phyloP scores from a whole-genome alignment of 2,888 invertebrate genomes.

The Camptogramma bilineatum region DNA sequence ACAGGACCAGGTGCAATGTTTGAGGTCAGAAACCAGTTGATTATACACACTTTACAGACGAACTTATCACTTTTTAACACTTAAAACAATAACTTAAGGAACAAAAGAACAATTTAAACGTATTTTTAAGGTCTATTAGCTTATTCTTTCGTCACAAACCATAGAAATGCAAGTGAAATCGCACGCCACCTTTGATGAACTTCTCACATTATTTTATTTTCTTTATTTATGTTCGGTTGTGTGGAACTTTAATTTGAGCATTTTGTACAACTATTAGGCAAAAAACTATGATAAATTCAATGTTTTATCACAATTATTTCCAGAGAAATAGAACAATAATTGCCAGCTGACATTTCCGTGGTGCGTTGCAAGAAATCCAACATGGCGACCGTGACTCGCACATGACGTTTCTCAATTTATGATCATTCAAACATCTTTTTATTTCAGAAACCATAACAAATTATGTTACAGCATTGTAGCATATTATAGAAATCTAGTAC shows the following conservation, averaged over 20 bases:
- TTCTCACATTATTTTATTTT: constrained; percentile 77
- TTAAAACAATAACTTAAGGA: constrained; percentile 69
- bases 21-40: constrained; percentile 58
- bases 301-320: constrained; percentile 70
- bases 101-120: constrained; percentile 68
- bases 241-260: constrained; percentile 50
- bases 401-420: constrained; percentile 72
- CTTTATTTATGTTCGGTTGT: constrained; percentile 54
- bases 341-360: constrained; percentile 85
- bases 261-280: constrained; percentile 56
- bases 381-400: constrained; percentile 81
- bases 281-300: constrained; percentile 53
- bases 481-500: not conserved
- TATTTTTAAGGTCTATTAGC: constrained; percentile 66
- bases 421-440: constrained; percentile 47
- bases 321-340: constrained; percentile 71
- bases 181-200: constrained; percentile 76
- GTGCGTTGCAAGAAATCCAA: constrained; percentile 84
- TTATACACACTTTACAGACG: constrained; percentile 61
- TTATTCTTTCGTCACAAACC: constrained; percentile 82
- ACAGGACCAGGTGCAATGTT: constrained; percentile 64
- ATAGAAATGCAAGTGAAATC: constrained; percentile 84
- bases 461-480: not conserved
- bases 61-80: constrained; percentile 68
- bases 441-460: not conserved